A percentile compares a stretch with the other conserved stretches of the same genome.
Evolutionary conservation across 2,888 invertebrate genomes (phyloP).

Genomic region (Tricholauxania praeusta): DNA sequence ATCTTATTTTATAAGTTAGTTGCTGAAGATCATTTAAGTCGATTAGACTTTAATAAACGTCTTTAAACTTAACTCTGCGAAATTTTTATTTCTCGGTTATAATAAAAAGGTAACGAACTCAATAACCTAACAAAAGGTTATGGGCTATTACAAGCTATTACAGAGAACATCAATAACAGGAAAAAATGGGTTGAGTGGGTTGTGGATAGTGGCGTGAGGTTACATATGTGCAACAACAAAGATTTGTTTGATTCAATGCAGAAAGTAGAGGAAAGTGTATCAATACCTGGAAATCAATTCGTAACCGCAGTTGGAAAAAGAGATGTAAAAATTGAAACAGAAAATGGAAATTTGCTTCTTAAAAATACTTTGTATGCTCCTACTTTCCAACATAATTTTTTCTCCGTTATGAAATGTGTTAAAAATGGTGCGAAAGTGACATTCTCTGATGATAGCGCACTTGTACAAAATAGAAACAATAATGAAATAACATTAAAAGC

Average conservation of each 20-base stretch:
- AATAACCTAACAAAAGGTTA: no score
- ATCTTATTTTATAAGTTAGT: no score
- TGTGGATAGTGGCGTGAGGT: slow-evolving; percentile 14
- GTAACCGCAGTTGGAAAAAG: slow-evolving; percentile 29
- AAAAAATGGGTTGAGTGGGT: neutral
- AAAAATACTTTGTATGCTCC: slow-evolving; percentile 34
- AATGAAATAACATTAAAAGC: slow-evolving; percentile 31
- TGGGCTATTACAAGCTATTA: no score
- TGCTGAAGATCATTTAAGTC: no score
- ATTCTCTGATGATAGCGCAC: slow-evolving; percentile 25
- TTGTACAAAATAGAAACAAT: slow-evolving; percentile 24
- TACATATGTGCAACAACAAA: slow-evolving; percentile 26
- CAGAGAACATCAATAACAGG: slow-evolving; percentile 10
- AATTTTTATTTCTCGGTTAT: no score
- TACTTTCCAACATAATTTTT: slow-evolving; percentile 37
- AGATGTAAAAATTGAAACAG: slow-evolving; percentile 28
- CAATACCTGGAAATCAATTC: slow-evolving; percentile 19
- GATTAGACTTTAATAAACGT: no score
- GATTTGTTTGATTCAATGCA: neutral
- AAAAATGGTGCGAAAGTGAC: slow-evolving; percentile 30
- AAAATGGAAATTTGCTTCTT: slow-evolving; percentile 16
- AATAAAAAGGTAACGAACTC: no score
- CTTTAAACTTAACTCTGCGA: no score
- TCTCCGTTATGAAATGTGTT: slow-evolving; percentile 35
- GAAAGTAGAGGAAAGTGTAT: slow-evolving; percentile 16